Conservation (phyloP, 1,140 invertebrate genomes). For the Psix sp. region DNA sequence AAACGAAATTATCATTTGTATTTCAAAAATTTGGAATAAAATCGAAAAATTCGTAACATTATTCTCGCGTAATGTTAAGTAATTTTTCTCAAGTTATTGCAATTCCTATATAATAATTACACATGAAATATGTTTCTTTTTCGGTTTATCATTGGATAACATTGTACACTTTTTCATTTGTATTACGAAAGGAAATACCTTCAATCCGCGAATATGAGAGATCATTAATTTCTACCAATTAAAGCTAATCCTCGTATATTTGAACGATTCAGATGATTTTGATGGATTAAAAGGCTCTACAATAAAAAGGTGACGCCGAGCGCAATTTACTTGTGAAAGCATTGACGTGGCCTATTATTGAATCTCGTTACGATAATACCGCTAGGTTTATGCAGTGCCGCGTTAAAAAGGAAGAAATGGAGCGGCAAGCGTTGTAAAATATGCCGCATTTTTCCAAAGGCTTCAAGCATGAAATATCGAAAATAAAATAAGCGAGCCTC, state of each 20-base stretch:
- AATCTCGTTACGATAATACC: constrained; percentile 47
- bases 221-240: too few species aligned
- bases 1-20: too few species aligned
- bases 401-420: constrained; percentile 39
- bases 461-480: constrained; percentile 39
- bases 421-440: constrained; percentile 10
- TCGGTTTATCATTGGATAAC: too few species aligned
- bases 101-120: too few species aligned
- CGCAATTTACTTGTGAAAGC: constrained; percentile 18
- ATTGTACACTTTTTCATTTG: too few species aligned
- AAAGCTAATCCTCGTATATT: constrained; percentile 11
- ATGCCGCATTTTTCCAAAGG: constrained; percentile 4
- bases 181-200: neutral
- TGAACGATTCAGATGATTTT: constrained; percentile 22
- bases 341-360: constrained; percentile 40
- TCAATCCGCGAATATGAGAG: constrained; percentile 15
- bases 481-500: constrained; percentile 52
- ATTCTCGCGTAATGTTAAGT: too few species aligned
- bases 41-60: too few species aligned
- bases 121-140: too few species aligned
- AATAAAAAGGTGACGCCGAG: constrained; percentile 22
- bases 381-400: constrained; percentile 45
- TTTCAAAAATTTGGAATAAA: too few species aligned
- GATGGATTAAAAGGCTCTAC: constrained; percentile 16
- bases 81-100: too few species aligned